phyloP scores from a whole-genome alignment of 2,888 invertebrate species.

The Esperia sulphurella region DNA sequence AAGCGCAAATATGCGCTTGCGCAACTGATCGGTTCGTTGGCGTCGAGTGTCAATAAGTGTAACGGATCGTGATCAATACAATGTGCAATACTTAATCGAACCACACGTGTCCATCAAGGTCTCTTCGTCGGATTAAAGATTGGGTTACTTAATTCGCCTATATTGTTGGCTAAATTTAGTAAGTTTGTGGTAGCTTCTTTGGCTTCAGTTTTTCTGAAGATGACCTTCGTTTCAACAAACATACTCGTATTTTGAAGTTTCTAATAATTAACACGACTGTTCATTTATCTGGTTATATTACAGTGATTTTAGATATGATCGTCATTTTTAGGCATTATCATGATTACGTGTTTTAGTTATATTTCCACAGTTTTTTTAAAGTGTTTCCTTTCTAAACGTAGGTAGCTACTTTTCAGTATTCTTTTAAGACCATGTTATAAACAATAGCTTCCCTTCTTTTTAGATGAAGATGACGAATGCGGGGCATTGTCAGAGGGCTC shows the following conservation, averaged over 20 bases:
- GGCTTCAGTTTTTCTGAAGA: not conserved
- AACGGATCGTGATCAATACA: slow-evolving; percentile 35
- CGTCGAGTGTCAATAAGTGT: slow-evolving; percentile 32
- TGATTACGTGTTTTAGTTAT: no score
- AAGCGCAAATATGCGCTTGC: slow-evolving; percentile 45
- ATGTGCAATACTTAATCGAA: slow-evolving; percentile 34
- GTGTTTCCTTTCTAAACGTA: no score
- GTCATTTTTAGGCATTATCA: no score
- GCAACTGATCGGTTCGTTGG: slow-evolving; percentile 29
- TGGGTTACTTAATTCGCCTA: not conserved
- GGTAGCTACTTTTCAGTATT: no score
- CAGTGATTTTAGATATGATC: no score
- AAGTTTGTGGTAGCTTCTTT: not conserved
- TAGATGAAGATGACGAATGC: slow-evolving; percentile 69
- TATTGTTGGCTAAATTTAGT: not conserved
- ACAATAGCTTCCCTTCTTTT: slow-evolving; percentile 13
- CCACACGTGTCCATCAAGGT: slow-evolving; percentile 47
- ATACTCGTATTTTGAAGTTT: no score
- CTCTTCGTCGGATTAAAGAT: slow-evolving; percentile 14
- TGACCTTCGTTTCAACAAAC: no score
- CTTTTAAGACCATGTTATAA: no score
- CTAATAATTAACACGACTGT: no score
- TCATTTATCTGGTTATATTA: no score
- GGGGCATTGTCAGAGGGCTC: slow-evolving; percentile 62
- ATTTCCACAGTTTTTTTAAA: no score